Conservation (phyloP, 2,113 vertebrate species). For the Alethe diademata region DNA sequence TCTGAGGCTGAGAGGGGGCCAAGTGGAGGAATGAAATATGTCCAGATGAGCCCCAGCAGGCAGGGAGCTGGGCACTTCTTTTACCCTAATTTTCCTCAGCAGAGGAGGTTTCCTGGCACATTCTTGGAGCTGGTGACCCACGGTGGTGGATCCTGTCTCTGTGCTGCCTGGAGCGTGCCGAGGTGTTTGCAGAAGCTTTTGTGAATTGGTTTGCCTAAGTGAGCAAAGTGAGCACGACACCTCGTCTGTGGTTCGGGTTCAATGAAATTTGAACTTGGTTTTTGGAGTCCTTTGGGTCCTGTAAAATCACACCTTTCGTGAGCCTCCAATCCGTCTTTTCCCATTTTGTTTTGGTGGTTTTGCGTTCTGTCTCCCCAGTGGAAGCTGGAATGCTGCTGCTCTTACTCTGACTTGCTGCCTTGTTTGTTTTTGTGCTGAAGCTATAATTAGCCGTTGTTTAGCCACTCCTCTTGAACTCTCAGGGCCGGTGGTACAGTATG, state of each 20-base stretch:
- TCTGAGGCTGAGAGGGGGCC: not conserved
- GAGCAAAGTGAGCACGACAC: not conserved
- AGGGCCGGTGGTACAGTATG: not conserved
- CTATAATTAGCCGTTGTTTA: not conserved
- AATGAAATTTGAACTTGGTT: not conserved
- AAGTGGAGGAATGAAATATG: not conserved
- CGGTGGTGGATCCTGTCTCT: not conserved
- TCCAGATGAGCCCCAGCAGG: not conserved
- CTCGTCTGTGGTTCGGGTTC: not conserved
- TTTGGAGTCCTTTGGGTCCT: not conserved
- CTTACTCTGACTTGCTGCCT: not conserved
- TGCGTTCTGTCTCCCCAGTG: not conserved
- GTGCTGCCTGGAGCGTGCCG: not conserved
- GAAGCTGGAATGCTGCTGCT: not conserved
- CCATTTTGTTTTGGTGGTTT: not conserved
- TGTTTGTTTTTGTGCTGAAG: conserved; percentile 8
- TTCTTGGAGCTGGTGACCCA: not conserved
- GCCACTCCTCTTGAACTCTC: not conserved
- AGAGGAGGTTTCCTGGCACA: not conserved
- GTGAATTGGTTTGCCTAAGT: not conserved
- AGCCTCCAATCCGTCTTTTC: not conserved
- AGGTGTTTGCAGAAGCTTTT: not conserved
- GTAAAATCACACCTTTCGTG: not conserved
- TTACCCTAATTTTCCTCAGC: not conserved
- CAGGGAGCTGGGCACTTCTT: fast-evolving